These are phyloP conservation scores for Gallinago solitaria DNA, from an alignment of 2,797 vertebrate genomes.

Conservation along the genomic window DNA sequence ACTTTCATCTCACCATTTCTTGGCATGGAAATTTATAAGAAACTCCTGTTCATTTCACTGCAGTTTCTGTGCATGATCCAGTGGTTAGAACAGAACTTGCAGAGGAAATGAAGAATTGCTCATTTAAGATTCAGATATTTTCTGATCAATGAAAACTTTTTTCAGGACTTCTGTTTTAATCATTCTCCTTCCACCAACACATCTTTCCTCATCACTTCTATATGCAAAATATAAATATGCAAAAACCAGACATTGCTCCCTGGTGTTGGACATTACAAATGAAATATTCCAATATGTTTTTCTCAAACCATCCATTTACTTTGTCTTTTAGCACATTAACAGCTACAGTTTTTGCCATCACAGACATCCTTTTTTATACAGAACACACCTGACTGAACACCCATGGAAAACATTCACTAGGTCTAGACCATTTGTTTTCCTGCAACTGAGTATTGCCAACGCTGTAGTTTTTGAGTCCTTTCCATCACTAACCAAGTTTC, in stretches of 20 bases:
- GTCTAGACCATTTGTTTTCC: neutral
- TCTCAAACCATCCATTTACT: neutral
- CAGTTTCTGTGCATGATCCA: neutral
- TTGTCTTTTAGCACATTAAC: neutral
- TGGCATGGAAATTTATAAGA: neutral
- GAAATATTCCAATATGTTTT: neutral
- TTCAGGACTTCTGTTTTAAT: neutral
- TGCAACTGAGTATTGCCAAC: neutral
- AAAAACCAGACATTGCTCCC: neutral
- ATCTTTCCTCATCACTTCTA: neutral
- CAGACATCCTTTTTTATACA: neutral
- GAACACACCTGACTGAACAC: neutral
- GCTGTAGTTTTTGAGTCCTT: neutral
- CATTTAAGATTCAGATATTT: neutral
- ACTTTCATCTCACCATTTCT: neutral
- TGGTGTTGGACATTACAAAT: neutral
- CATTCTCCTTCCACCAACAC: neutral
- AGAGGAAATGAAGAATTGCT: neutral
- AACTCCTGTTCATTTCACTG: neutral
- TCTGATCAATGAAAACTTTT: neutral
- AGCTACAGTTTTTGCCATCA: neutral
- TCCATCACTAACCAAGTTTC: neutral
- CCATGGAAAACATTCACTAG: rapidly evolving
- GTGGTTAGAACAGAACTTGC: neutral
- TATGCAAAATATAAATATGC: neutral